These are phyloP conservation scores for Ambastaia sidthimunki DNA, from an alignment of 2,797 vertebrate genomes.

Conservation along the genomic window DNA sequence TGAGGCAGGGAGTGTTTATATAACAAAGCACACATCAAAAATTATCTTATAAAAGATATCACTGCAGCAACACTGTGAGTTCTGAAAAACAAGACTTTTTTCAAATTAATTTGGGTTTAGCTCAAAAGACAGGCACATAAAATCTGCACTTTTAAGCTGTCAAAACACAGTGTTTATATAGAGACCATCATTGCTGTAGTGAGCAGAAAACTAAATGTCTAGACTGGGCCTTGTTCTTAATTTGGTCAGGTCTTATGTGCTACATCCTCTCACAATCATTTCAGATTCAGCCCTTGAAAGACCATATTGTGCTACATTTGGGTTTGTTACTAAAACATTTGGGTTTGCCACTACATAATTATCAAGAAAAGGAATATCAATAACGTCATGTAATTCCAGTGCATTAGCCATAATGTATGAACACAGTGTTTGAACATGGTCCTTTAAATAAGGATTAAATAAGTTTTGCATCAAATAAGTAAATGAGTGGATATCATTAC, in stretches of 20 bases:
- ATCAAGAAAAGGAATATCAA: too few species aligned
- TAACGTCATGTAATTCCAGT: too few species aligned
- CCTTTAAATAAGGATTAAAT: background rate
- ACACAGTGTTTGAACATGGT: background rate
- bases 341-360: too few species aligned
- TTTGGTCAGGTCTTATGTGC: too few species aligned
- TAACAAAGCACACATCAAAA: background rate
- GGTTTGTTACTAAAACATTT: too few species aligned
- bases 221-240: too few species aligned
- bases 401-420: too few species aligned
- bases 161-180: background rate
- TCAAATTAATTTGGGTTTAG: background rate
- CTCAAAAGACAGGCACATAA: background rate
- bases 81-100: too few species aligned
- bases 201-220: background rate
- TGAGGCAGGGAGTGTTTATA: background rate
- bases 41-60: background rate
- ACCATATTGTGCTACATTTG: too few species aligned
- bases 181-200: background rate
- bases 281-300: too few species aligned
- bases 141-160: background rate
- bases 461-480: background rate
- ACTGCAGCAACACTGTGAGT: background rate
- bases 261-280: too few species aligned
- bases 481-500: constrained; percentile 67